Evolutionary conservation across 1,140 invertebrate species (phyloP).

Genomic region (Sweltsa coloradensis): DNA sequence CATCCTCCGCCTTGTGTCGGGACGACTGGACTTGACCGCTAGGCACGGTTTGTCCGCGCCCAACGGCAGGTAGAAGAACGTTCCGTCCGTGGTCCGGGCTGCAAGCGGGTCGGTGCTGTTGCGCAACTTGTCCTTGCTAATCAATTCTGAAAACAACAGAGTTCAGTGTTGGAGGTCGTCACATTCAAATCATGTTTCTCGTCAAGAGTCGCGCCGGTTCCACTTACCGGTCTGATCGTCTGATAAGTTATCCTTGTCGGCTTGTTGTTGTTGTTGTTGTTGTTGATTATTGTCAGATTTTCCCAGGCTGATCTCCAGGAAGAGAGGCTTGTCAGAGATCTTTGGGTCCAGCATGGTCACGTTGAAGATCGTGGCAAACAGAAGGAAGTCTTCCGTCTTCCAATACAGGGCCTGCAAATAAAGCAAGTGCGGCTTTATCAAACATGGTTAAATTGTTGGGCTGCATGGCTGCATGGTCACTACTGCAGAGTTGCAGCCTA

Average conservation of each 20-base stretch:
- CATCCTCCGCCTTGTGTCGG: too few relatives aligned
- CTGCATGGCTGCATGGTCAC: background rate
- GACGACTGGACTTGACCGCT: too few relatives aligned
- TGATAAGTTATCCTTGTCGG: slow-evolving; percentile 8
- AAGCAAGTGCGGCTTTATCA: background rate
- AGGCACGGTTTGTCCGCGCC: too few relatives aligned
- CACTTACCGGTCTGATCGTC: slow-evolving; percentile 2
- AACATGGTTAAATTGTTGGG: background rate
- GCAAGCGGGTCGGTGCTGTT: too few relatives aligned
- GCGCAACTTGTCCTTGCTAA: too few relatives aligned
- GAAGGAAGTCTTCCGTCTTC: slow-evolving; percentile 27
- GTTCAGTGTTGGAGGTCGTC: too few relatives aligned
- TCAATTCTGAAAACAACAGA: too few relatives aligned
- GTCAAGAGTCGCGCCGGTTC: slow-evolving; percentile 5
- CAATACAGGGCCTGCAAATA: slow-evolving; percentile 25
- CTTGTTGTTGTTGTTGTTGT: slow-evolving; percentile 18
- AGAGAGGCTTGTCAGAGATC: slow-evolving; percentile 25
- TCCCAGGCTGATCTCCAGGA: slow-evolving; percentile 30
- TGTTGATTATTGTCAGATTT: slow-evolving; percentile 29
- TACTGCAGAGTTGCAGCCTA: background rate
- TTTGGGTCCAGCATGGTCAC: slow-evolving; percentile 29
- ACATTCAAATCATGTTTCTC: too few relatives aligned
- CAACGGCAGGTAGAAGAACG: too few relatives aligned
- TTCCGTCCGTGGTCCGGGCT: too few relatives aligned
- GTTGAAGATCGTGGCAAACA: slow-evolving; percentile 28